Percentiles rank a stretch among this genome's conserved stretches.
Conservation (phyloP, 2,888 invertebrate species). For the Cosmia pyralina region DNA sequence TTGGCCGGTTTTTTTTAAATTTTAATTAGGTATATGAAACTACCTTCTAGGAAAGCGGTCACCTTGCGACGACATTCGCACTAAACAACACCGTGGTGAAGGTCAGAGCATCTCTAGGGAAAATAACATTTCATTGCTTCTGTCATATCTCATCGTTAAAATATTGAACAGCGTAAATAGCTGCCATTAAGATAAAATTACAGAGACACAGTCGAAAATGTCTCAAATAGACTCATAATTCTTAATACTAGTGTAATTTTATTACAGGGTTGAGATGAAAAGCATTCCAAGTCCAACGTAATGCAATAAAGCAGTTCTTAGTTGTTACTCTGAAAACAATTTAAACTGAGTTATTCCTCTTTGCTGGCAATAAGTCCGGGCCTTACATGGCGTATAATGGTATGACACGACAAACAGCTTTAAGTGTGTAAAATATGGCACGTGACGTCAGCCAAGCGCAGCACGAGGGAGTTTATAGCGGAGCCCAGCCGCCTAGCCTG, state of each 20-base stretch:
- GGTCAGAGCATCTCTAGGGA: constrained; percentile 44
- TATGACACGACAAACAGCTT: constrained; percentile 90
- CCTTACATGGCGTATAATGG: constrained; percentile 89
- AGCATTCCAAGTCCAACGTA: constrained; percentile 77
- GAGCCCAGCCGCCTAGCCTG: constrained; percentile 66
- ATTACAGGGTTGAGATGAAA: constrained; percentile 79
- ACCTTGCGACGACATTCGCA: constrained; percentile 49
- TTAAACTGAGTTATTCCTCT: constrained; percentile 87
- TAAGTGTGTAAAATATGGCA: constrained; percentile 89
- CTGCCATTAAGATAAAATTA: constrained; percentile 76
- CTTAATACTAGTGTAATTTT: constrained; percentile 78
- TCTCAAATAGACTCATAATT: constrained; percentile 75
- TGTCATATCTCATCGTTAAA: constrained; percentile 71
- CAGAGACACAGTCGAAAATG: constrained; percentile 66
- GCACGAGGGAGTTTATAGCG: constrained; percentile 82
- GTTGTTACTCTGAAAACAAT: constrained; percentile 85
- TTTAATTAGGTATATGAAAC: too few relatives aligned
- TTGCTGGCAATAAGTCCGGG: constrained; percentile 86
- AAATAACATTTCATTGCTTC: constrained; percentile 60
- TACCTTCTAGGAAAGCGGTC: neutral
- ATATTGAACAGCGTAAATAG: constrained; percentile 74
- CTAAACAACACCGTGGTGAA: constrained; percentile 43
- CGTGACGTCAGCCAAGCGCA: constrained; percentile 86
- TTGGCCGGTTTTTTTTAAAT: too few relatives aligned
- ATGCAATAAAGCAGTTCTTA: constrained; percentile 79